Evolutionary conservation across 2,797 vertebrate species (phyloP).

Genomic region (Setipinna tenuifilis): DNA sequence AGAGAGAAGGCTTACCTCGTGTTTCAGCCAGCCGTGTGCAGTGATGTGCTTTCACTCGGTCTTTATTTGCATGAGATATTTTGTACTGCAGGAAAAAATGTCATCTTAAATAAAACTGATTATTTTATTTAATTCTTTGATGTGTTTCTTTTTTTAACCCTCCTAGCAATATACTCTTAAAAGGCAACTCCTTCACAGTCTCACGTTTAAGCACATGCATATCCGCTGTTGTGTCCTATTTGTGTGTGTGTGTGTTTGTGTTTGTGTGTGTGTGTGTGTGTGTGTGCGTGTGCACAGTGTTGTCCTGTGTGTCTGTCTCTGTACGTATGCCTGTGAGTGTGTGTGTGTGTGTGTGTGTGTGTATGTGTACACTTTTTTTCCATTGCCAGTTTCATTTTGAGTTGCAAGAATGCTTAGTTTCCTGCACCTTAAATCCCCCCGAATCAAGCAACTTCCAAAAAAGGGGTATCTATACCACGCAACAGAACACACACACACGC

Average conservation of each 20-base stretch:
- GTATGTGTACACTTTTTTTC: constrained; percentile 33
- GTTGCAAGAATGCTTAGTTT: constrained; percentile 33
- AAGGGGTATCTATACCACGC: background rate
- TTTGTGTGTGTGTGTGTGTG: background rate
- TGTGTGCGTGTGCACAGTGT: background rate
- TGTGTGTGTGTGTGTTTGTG: background rate
- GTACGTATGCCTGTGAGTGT: background rate
- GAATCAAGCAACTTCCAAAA: background rate
- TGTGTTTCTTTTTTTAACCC: background rate
- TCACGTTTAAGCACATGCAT: background rate
- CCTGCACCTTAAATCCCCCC: constrained; percentile 26
- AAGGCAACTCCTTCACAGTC: background rate
- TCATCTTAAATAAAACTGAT: background rate
- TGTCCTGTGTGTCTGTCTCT: constrained; percentile 1
- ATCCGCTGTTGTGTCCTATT: background rate
- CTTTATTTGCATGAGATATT: constrained; percentile 12
- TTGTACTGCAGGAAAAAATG: background rate
- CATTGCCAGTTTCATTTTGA: constrained; percentile 53
- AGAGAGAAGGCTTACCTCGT: background rate
- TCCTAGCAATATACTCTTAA: background rate
- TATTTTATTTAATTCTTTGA: constrained; percentile 16
- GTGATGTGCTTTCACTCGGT: background rate
- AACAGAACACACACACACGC: background rate
- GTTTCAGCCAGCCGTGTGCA: background rate
- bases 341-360: background rate